Evolutionary conservation across 2,888 invertebrate genomes (phyloP).

Genomic region (Harmothoe impar): DNA sequence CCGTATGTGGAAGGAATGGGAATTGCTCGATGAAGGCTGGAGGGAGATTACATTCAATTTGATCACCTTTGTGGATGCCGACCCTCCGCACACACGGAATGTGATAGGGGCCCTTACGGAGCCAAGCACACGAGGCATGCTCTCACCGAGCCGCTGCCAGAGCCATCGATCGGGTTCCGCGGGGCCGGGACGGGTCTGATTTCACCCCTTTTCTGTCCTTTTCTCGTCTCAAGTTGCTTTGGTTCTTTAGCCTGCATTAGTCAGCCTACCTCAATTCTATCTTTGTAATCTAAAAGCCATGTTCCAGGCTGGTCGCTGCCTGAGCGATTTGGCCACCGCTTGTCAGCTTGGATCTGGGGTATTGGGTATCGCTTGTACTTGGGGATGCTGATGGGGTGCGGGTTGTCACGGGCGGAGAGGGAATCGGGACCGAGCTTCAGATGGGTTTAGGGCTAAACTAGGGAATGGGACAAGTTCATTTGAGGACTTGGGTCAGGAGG

Average conservation of each 20-base stretch:
- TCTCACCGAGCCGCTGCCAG: not conserved
- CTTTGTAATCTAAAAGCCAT: slow-evolving; percentile 61
- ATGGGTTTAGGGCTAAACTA: not conserved
- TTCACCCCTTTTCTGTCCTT: not conserved
- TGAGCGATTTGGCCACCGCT: not conserved
- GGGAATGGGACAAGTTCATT: not conserved
- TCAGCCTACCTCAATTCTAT: slow-evolving; percentile 12
- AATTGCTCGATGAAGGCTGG: slow-evolving; percentile 2
- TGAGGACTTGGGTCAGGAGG: not conserved
- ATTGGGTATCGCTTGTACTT: not conserved
- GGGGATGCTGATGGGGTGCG: not conserved
- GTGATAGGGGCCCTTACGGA: not conserved
- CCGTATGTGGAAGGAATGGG: slow-evolving; percentile 1
- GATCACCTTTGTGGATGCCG: not conserved
- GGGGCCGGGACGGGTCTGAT: not conserved
- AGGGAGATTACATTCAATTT: slow-evolving; percentile 12
- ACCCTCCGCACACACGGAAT: not conserved
- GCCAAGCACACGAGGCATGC: not conserved
- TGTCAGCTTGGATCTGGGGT: not conserved
- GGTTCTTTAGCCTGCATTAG: slow-evolving; percentile 52
- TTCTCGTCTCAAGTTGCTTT: slow-evolving; percentile 17
- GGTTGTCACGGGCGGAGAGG: not conserved
- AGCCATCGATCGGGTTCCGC: not conserved
- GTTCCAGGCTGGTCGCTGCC: not conserved
- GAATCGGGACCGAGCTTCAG: not conserved